Conservation (phyloP, 2,888 invertebrate species). For the Scotopteryx bipunctaria region DNA sequence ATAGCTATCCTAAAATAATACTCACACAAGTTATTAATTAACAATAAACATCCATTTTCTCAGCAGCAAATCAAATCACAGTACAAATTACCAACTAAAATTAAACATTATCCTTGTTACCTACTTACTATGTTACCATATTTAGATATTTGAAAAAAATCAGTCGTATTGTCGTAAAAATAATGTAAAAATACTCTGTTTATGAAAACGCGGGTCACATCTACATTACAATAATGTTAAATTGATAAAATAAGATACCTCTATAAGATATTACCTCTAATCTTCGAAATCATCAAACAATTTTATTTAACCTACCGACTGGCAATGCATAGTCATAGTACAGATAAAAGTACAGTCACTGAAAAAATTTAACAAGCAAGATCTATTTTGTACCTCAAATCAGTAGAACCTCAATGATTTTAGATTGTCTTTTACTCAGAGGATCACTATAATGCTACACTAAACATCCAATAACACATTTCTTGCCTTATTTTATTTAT, state of each 20-base stretch:
- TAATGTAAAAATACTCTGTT: slow-evolving; percentile 8
- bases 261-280: too few species aligned
- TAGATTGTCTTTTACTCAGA: too few species aligned
- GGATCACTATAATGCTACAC: too few species aligned
- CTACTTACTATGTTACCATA: slow-evolving; percentile 4
- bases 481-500: too few species aligned
- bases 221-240: neutral
- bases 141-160: slow-evolving; percentile 17
- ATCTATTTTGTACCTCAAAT: too few species aligned
- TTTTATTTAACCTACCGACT: too few species aligned
- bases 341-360: too few species aligned
- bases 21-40: slow-evolving; percentile 29
- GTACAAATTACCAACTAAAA: slow-evolving; percentile 27
- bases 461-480: too few species aligned
- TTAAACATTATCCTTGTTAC: slow-evolving; percentile 8
- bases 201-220: neutral
- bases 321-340: too few species aligned
- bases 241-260: neutral
- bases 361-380: too few species aligned
- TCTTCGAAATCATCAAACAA: too few species aligned
- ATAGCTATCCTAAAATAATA: slow-evolving; percentile 34
- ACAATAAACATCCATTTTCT: slow-evolving; percentile 19
- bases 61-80: slow-evolving; percentile 31
- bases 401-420: too few species aligned
- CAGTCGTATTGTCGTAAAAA: slow-evolving; percentile 23